Conservation (phyloP, 2,113 vertebrate genomes). For the Cathartes aura region DNA sequence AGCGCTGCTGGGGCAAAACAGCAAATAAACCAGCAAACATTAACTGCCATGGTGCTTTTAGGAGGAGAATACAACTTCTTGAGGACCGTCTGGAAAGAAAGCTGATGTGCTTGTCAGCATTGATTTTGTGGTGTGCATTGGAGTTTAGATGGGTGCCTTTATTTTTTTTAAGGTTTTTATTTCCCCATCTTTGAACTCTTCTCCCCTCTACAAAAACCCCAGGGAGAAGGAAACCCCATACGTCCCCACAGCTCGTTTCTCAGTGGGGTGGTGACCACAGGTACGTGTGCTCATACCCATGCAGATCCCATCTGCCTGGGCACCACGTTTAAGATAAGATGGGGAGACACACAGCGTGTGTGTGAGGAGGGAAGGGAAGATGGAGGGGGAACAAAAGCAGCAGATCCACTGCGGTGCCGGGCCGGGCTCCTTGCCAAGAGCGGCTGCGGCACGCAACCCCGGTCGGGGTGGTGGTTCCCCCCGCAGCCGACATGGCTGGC, state of each 20-base stretch:
- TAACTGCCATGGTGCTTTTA: not conserved
- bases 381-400: slow-evolving; percentile 46
- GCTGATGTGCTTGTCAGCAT: not conserved
- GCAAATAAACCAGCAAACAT: not conserved
- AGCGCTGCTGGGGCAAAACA: not conserved
- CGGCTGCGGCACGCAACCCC: slow-evolving; percentile 29
- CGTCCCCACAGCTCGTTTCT: rapidly evolving
- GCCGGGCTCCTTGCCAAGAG: slow-evolving; percentile 48
- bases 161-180: not conserved
- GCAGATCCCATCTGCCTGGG: not conserved
- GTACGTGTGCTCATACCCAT: rapidly evolving
- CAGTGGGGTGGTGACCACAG: rapidly evolving
- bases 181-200: not conserved
- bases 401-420: not conserved
- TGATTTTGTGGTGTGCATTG: not conserved
- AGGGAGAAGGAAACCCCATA: not conserved
- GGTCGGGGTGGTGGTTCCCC: not conserved
- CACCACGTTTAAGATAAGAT: not conserved
- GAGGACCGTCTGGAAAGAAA: not conserved
- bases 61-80: not conserved
- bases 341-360: not conserved
- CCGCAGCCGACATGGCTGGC: not conserved
- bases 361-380: not conserved
- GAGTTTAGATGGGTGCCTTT: not conserved
- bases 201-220: not conserved